Base-by-base conservation (phyloP, 2,113 vertebrate genomes). In the Megaceryle maxima region DNA sequence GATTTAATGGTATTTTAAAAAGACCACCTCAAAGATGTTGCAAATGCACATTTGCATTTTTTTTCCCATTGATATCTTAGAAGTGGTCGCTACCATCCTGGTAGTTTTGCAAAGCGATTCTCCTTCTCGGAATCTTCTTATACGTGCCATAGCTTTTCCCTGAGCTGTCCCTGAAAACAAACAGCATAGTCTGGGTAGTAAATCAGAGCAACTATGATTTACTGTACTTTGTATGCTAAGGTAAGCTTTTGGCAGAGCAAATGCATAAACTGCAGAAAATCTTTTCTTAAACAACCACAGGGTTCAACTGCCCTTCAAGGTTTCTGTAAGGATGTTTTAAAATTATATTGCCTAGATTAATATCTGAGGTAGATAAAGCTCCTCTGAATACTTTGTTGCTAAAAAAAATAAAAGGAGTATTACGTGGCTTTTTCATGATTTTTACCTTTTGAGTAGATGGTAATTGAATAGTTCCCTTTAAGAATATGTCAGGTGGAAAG, bases 401-500 rank as follows among this genome's bases (percentile, higher is more conserved):
- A n/a, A 7, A 68, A 50, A 72, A 67, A 35, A 29, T 37, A 37
- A 56, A 90, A 68, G 33, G 86, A 97, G 97, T 96, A 59, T 85
- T 94, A 60, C 72, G 83, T 96, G 93, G 87, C 8, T 94, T 88
- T 97, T 97, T 97, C 96, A n/a, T 98, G 91, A 84, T 72, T 87
- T 90, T 48, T 95, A 94, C 87, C 73, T 97, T 83, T 43, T 91
- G 92, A 94, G 96, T 60, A 51, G 67, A 79, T 87, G 78, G 81
- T 98, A 98, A 98, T 97, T 98, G 98, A 98, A 98, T 96, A 96
- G 94, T 97, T 98, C 93, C 89, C 97, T 98, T 97, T 97, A 92
- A 97, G 97, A 98, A 85, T 82, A 97, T 91, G 93, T 98, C 97
- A 97, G 98, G 94, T 96, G 95, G 97, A 97, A 96, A 94, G 97